Base-by-base conservation (phyloP, 1,140 invertebrate species). In the Tenebrio molitor region DNA sequence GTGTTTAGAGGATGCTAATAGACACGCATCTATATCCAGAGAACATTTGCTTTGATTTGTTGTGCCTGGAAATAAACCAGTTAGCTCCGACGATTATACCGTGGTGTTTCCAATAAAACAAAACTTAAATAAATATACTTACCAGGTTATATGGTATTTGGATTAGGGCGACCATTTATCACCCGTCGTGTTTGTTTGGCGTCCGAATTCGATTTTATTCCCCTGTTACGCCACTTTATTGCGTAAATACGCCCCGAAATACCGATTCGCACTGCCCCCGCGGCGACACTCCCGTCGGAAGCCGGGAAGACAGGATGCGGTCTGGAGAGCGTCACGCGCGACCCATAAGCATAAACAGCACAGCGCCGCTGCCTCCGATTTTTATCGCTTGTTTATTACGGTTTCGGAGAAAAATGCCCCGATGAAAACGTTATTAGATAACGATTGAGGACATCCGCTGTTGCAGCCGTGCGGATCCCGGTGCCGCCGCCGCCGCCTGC, bases 1-100 rank as follows among this genome's bases (percentile, higher is more conserved):
- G 76, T 77, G 77, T 80, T 80, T 79, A 78, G 53, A 73, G 34
- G 71, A 73, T 71, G 53, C 63, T 74, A 74, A 74, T 74, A 74
- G 73, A 74, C 69, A 74, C 69, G 72, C 69, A 74, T 74, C 72
- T 74, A 74, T 74, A 74, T 74, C 64, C 50, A 58, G 68, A 74
- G 72, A 69, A 65, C 67, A 74, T 70, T 74, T 74, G 72, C 41
- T 71, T 71, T 71, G 58, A 71, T 71, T 71, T 71, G 69, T 63
- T 71, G 50, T 58, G 50, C 50, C 64, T 66, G 23, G 64, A 66
- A 66, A 66, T 66, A 66, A 66, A 66, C 64, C 64, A 65, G 64
- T 66, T 66, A 66, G 29, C 50, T 58, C 29, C 29, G 29, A 66
- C 64, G 64, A 66, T 66, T 66, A 44, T 66, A 66, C 44, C 42